A percentile compares a stretch with the other conserved stretches of the same genome.
These are phyloP conservation scores for Cryptomyrus ogoouensis DNA, from an alignment of 2,113 vertebrate genomes.

Conservation along the genomic window DNA sequence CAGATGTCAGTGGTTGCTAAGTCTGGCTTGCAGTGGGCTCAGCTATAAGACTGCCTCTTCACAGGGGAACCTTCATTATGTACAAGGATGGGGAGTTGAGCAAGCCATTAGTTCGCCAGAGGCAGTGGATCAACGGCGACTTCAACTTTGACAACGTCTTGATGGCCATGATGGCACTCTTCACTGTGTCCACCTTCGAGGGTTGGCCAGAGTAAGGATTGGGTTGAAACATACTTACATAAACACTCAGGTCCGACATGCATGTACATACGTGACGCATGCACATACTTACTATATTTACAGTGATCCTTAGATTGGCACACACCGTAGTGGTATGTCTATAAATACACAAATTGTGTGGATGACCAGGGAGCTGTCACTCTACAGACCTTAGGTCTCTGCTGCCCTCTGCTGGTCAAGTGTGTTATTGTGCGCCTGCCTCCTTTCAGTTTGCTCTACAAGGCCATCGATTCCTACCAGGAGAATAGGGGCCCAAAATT, in stretches of 20 bases:
- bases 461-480: slow-evolving; percentile 90
- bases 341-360: background rate
- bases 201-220: slow-evolving; percentile 90
- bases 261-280: background rate
- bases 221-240: background rate
- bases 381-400: background rate
- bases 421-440: background rate
- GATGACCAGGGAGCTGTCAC: background rate
- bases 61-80: slow-evolving; percentile 83
- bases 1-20: background rate
- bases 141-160: slow-evolving; percentile 98
- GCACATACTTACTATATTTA: background rate
- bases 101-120: slow-evolving; percentile 76
- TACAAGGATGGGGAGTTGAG: slow-evolving; percentile 90
- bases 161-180: slow-evolving; percentile 97
- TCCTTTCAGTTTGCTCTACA: slow-evolving; percentile 77
- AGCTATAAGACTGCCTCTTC: background rate
- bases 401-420: background rate
- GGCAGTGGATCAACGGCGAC: slow-evolving; percentile 91
- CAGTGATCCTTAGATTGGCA: background rate
- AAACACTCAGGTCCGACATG: background rate
- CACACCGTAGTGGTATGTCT: background rate
- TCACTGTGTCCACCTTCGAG: slow-evolving; percentile 96
- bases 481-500: slow-evolving; percentile 93
- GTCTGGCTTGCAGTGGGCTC: background rate